A percentile compares a stretch with the other conserved stretches of the same genome.
Evolutionary conservation across 1,140 invertebrate species (phyloP).

Genomic region (Hylaeus anthracinus): DNA sequence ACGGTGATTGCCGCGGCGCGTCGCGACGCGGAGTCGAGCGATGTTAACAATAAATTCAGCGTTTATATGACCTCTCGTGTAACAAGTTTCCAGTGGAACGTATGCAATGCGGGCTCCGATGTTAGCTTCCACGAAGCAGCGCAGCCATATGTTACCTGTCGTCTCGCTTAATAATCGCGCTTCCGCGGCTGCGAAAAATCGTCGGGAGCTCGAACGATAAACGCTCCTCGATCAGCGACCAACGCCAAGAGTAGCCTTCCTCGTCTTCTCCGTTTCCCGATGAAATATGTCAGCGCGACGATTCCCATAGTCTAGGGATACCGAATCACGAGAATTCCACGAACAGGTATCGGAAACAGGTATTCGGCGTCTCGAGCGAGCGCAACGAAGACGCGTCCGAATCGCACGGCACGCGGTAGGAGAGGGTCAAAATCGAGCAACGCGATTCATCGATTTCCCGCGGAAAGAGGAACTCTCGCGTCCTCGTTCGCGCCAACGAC

Average conservation of each 20-base stretch:
- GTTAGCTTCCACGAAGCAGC: too few species aligned
- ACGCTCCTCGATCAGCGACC: too few species aligned
- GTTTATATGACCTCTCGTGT: constrained; percentile 8
- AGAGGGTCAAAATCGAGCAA: neutral
- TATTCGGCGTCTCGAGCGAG: neutral
- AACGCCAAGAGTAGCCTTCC: too few species aligned
- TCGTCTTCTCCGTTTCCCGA: too few species aligned
- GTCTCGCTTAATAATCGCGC: neutral
- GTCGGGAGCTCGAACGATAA: neutral
- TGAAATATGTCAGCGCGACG: too few species aligned
- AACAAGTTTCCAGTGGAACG: constrained; percentile 23
- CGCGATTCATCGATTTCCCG: neutral
- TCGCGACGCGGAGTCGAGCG: neutral
- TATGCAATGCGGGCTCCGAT: neutral
- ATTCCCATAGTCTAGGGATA: too few species aligned
- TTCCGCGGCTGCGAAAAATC: neutral
- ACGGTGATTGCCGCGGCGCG: neutral
- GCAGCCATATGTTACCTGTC: constrained; percentile 11
- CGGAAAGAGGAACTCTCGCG: neutral
- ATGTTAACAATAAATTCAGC: constrained; percentile 35
- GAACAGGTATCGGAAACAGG: too few species aligned
- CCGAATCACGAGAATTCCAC: too few species aligned
- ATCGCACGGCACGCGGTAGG: neutral
- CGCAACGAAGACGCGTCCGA: neutral
- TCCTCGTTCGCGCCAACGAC: constrained; percentile 21